These are phyloP conservation scores for Falco rusticolus DNA, from an alignment of 2,797 vertebrate genomes.

Conservation along the genomic window DNA sequence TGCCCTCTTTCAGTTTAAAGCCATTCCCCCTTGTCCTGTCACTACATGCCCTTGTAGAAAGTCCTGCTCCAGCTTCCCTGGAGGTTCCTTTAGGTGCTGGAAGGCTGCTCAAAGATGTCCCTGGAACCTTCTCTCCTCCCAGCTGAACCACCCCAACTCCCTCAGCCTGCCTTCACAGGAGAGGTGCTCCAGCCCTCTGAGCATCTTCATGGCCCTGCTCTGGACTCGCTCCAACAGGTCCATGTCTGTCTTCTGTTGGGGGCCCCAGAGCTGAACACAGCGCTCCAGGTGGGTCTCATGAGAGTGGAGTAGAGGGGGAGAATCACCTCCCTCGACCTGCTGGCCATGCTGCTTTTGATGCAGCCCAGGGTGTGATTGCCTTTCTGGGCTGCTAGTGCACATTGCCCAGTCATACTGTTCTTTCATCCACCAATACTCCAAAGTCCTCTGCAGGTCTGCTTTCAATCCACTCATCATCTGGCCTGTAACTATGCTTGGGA, in stretches of 20 bases:
- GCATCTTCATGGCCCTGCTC: background rate
- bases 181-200: background rate
- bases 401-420: background rate
- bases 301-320: background rate
- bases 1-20: background rate
- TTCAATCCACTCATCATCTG: background rate
- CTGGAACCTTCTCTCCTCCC: background rate
- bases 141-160: background rate
- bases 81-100: background rate
- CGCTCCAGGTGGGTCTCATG: background rate
- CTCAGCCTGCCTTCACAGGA: background rate
- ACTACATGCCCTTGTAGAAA: no score
- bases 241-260: background rate
- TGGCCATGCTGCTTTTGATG: background rate
- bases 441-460: background rate
- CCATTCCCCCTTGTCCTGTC: no score
- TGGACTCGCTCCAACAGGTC: background rate
- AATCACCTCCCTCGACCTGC: background rate
- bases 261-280: background rate
- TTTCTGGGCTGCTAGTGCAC: fast-evolving
- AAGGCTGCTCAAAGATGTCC: background rate
- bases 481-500: background rate
- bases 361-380: background rate
- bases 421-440: fast-evolving
- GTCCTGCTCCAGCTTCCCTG: background rate